phyloP scores from a whole-genome alignment of 2,113 vertebrate genomes.

The Gallinago paraguaiae region DNA sequence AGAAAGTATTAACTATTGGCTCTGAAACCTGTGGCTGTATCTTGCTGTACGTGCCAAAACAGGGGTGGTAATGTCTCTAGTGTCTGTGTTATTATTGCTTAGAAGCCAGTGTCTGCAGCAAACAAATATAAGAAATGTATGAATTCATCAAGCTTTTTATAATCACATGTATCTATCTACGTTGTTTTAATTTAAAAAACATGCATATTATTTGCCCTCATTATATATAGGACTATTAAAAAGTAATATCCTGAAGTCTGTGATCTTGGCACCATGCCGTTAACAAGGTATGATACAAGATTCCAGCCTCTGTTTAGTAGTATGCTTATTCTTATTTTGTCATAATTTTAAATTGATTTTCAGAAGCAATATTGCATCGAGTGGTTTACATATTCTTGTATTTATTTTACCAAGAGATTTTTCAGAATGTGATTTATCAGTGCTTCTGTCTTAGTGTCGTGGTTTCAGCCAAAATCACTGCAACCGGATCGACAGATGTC shows the following conservation, averaged over 20 bases:
- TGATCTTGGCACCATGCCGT: not conserved
- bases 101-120: not conserved
- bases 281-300: not conserved
- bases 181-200: not conserved
- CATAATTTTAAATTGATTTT: not conserved
- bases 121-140: not conserved
- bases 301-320: not conserved
- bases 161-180: not conserved
- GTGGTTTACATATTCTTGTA: not conserved
- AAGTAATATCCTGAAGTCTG: not conserved
- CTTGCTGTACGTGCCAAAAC: not conserved
- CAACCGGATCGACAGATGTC: too few species aligned
- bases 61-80: not conserved
- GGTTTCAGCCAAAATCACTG: too few species aligned
- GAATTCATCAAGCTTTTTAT: not conserved
- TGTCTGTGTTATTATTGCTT: not conserved
- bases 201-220: not conserved
- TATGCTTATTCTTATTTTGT: not conserved
- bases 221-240: not conserved
- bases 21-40: not conserved
- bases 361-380: not conserved
- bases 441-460: not conserved
- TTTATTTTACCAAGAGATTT: not conserved
- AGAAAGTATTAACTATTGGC: not conserved
- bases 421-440: not conserved